Conservation (phyloP, 2,888 invertebrate species). For the Metalampra italica region DNA sequence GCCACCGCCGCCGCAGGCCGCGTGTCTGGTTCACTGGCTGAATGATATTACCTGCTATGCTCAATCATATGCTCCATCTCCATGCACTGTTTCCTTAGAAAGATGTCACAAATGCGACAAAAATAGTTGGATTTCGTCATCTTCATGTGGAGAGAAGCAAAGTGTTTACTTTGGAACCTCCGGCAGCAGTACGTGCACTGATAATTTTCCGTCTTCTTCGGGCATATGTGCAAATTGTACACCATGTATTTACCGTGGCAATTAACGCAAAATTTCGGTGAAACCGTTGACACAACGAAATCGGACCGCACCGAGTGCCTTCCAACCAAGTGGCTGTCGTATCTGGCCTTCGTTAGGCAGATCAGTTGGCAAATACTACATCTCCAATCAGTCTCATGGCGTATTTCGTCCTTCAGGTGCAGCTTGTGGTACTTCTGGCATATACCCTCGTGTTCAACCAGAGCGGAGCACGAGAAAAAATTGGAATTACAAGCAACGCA, state of each 20-base stretch:
- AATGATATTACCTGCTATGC: conserved; percentile 22
- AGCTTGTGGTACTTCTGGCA: conserved; percentile 14
- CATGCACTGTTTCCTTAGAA: conserved; percentile 24
- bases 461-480: conserved; percentile 22
- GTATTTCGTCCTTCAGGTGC: not conserved
- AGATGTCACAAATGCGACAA: conserved; percentile 28
- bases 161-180: conserved; percentile 19
- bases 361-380: conserved; percentile 17
- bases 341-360: not conserved
- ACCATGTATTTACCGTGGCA: conserved; percentile 14
- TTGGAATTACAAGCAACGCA: conserved; percentile 21
- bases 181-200: conserved; percentile 27
- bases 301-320: conserved; percentile 41
- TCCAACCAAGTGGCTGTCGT: conserved; percentile 20
- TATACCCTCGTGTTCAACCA: conserved; percentile 13
- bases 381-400: not conserved
- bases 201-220: accelerated
- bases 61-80: conserved; percentile 31
- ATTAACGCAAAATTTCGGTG: conserved; percentile 9
- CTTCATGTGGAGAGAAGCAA: conserved; percentile 17
- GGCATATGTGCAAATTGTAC: conserved; percentile 25
- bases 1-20: too few relatives aligned
- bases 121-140: accelerated
- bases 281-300: conserved; percentile 6
- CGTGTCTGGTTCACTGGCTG: too few relatives aligned